Evolutionary conservation across 1,140 invertebrate genomes (phyloP), one percentile per base, ranked within the genome.

Genomic region (Araneus ventricosus): DNA sequence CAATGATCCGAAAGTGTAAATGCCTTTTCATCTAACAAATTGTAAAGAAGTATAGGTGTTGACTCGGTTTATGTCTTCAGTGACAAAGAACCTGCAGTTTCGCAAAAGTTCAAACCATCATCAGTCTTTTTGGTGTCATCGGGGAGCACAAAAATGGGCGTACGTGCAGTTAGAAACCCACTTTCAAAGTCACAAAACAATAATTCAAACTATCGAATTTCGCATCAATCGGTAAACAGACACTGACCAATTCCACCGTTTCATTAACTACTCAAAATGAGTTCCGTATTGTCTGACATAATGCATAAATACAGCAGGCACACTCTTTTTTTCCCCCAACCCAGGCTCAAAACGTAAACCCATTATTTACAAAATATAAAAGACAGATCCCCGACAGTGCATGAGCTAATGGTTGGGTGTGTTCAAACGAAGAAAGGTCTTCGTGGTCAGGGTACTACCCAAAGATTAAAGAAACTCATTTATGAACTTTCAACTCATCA

Each of bases 351-450:
- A 90, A 37, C 41, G 45, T 37, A 80, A 90, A 91, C 89, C 80
- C 75, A 91, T 91, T 91, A 91, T 91, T 91, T 91, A 41, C 52
- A 63, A 67, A 91, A 84, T 84, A 84, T 39, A 90, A 90, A 79
- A 57, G 24, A 34, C n/a, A 24, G 88, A 30, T 37, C 88, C 57
- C 88, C 88, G 75, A 90, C 88, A 67, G 88, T 59, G 88, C 75
- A 41, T 59, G 17, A 59, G 79, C 88, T 90, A 90, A 90, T 90
- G 88, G 88, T 41, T 90, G 88, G 88, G 88, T 90, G 88, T 90
- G 88, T 90, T 90, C 88, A 24, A 90, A 39, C 37, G 27, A 30
- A 39, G 52, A 90, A 82, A 90, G 87, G 87, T 70, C 87, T 88
- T 45, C 10, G 87, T 88, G 87, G 63, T 75, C 87, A 82, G n/a